Percentiles rank a stretch among this genome's conserved stretches.
These are phyloP conservation scores for Megaceryle alcyon DNA, from an alignment of 2,797 vertebrate genomes.

Conservation along the genomic window DNA sequence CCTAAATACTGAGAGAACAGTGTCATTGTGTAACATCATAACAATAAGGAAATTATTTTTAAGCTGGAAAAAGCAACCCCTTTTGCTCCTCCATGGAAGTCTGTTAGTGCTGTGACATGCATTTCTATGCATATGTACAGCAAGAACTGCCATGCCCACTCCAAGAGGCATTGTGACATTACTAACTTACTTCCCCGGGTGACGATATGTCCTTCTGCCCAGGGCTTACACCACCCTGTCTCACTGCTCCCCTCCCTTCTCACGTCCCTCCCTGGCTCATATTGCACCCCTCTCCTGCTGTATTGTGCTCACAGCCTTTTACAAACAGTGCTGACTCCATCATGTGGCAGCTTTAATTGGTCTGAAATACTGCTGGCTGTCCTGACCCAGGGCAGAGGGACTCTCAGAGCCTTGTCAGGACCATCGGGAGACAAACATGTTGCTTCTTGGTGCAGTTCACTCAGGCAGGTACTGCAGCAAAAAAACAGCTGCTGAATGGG, in stretches of 20 bases:
- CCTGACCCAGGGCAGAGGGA: neutral
- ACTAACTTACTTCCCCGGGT: neutral
- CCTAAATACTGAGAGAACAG: slow-evolving; percentile 35
- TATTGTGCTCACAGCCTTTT: neutral
- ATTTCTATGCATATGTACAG: neutral
- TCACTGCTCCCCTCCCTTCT: neutral
- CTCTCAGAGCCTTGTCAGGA: neutral
- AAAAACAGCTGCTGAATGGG: neutral
- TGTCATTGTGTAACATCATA: slow-evolving; percentile 7
- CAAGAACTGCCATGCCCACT: neutral
- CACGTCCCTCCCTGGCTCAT: neutral
- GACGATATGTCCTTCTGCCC: neutral
- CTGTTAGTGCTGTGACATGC: neutral
- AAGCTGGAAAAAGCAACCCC: neutral
- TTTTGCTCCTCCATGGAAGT: neutral
- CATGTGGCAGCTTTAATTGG: neutral
- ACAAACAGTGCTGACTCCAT: neutral
- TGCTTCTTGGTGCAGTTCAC: fast-evolving
- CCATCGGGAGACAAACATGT: neutral
- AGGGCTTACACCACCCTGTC: neutral
- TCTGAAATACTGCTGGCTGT: neutral
- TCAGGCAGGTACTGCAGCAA: neutral
- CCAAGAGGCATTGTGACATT: fast-evolving
- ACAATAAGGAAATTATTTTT: slow-evolving; percentile 58
- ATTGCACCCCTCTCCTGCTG: fast-evolving